Evolutionary conservation across 2,797 vertebrate genomes (phyloP), one percentile per base, ranked within the genome.

Genomic region (Ctenochaetus hawaiiensis): DNA sequence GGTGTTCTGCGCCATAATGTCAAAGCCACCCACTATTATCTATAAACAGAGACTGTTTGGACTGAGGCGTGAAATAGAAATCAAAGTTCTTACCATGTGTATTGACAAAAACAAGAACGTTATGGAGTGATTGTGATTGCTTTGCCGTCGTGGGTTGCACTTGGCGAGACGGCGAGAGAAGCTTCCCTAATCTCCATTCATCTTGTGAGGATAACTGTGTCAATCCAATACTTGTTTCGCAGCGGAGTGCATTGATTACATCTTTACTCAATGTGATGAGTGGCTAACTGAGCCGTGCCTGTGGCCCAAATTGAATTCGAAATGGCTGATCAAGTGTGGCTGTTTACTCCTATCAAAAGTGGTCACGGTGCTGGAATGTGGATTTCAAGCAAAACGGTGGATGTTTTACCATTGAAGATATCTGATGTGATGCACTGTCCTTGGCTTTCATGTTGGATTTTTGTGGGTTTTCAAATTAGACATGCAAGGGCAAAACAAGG

Each of bases 161-260:
- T 52, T 18, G 64, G 52, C 48, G 68, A 83, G 78, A 68, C 62
- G 0, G 74, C 30, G 54, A 85, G 88, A 78, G 77, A 64, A 58
- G 84, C 82, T 76, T 82, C 67, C 68, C 78, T 87, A 85, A 89
- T 93, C 86, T 89, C 75, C 85, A 88, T 91, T 90, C 83, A 82
- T 92, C 81, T 90, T 91, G 69, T 58, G 73, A 77, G 82, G 88
- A 89, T 82, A 90, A 86, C 81, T 90, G 91, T 93, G 91, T 90
- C 91, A 92, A 91, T 92, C 87, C 87, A 84, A 93, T 92, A 82
- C 75, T 87, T 87, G 85, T 88, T 82, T 83, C 86, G 75, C 87
- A 86, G 88, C 62, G 45, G 79, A 86, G 87, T 69, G 82, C 86
- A 91, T 91, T 82, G 89, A 93, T 93, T 93, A 87, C 84, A 90